Conservation (phyloP, 2,888 invertebrate genomes). For the Stictocephala bisonia region DNA sequence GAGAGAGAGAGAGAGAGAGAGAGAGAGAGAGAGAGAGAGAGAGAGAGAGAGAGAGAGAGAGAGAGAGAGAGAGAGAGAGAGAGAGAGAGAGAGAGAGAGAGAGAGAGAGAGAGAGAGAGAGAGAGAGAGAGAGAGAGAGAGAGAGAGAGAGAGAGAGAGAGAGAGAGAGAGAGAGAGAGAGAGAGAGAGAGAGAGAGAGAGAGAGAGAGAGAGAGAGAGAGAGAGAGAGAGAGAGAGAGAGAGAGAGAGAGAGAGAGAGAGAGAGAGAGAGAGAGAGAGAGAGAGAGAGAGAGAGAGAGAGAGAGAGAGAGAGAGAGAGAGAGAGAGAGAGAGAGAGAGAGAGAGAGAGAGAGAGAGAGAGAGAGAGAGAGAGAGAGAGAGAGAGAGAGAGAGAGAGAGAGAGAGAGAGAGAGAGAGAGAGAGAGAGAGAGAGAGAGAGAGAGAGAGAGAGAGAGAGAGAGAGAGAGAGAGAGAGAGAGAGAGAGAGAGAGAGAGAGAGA, state of each 20-base stretch:
- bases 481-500: no score
- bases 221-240: neutral
- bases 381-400: no score
- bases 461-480: no score
- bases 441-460: no score
- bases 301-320: no score
- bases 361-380: no score
- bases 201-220: neutral
- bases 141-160: neutral
- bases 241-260: neutral
- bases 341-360: no score
- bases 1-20: neutral
- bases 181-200: neutral
- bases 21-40: neutral
- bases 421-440: no score
- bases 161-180: neutral
- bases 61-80: neutral
- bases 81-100: neutral
- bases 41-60: neutral
- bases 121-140: neutral
- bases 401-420: no score
- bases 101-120: neutral
- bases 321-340: no score
- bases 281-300: no score
- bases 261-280: constrained; percentile 10